Evolutionary conservation across 2,888 invertebrate species (phyloP).

Genomic region (Deroplatys truncata): DNA sequence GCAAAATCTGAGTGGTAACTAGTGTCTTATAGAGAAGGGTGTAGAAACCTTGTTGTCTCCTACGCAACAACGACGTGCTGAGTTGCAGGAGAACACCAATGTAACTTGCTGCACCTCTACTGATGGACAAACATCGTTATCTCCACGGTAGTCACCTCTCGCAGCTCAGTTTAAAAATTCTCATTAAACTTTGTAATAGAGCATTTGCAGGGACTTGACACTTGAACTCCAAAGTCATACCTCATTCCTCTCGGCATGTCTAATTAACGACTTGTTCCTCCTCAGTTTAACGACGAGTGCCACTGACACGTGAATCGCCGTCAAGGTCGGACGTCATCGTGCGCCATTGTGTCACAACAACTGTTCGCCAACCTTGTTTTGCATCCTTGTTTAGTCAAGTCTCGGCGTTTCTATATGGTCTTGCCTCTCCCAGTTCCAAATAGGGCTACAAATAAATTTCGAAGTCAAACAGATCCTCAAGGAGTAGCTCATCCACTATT

Average conservation of each 20-base stretch:
- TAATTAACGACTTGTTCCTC: neutral
- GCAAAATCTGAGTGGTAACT: too few relatives aligned
- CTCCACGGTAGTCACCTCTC: too few relatives aligned
- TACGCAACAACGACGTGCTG: too few relatives aligned
- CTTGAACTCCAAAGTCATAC: neutral
- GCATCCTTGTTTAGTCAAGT: neutral
- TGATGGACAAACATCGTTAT: too few relatives aligned
- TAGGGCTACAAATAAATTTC: neutral
- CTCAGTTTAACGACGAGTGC: neutral
- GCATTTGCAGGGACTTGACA: neutral
- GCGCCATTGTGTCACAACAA: neutral
- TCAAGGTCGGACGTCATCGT: neutral
- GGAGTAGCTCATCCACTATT: neutral
- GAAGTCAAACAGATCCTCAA: neutral
- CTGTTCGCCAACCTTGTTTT: neutral
- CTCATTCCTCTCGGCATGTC: neutral
- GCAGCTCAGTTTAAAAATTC: too few relatives aligned
- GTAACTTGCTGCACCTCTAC: too few relatives aligned
- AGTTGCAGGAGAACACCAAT: too few relatives aligned
- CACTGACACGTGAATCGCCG: neutral
- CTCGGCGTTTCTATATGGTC: neutral
- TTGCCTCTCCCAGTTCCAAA: neutral
- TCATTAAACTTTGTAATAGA: neutral
- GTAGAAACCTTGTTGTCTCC: too few relatives aligned
- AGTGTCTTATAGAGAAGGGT: too few relatives aligned